These are phyloP conservation scores for Alouatta caraya DNA, from an alignment of 2,797 vertebrate genomes.

Conservation along the genomic window DNA sequence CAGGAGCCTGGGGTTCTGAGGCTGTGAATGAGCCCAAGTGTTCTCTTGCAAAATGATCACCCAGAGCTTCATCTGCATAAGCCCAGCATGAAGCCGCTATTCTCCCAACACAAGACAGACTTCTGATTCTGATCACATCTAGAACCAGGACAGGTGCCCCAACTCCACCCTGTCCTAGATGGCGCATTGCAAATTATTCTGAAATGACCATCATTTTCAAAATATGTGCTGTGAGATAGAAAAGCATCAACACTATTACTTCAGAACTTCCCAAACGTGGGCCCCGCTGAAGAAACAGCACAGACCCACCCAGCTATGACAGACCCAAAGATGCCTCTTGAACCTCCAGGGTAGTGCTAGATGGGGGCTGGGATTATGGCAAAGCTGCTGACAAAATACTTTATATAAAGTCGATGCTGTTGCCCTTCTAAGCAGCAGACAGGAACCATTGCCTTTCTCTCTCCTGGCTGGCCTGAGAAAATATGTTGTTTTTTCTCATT, in stretches of 20 bases:
- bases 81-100: not conserved
- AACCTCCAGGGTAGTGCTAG: not conserved
- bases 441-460: not conserved
- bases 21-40: not conserved
- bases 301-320: not conserved
- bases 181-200: not conserved
- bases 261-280: not conserved
- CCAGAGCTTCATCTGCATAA: not conserved
- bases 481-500: conserved; percentile 29
- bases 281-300: not conserved
- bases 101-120: not conserved
- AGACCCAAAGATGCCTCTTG: not conserved
- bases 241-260: not conserved
- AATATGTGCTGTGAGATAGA: not conserved
- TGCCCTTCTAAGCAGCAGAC: not conserved
- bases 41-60: not conserved
- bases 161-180: not conserved
- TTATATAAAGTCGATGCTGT: rapidly evolving
- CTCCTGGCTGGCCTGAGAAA: not conserved
- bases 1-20: not conserved
- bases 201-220: not conserved
- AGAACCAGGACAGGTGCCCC: not conserved
- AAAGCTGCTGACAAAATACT: not conserved
- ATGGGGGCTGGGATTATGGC: not conserved
- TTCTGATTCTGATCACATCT: not conserved